Evolutionary conservation across 2,797 vertebrate species (phyloP).

Genomic region (Coregonus sp.): DNA sequence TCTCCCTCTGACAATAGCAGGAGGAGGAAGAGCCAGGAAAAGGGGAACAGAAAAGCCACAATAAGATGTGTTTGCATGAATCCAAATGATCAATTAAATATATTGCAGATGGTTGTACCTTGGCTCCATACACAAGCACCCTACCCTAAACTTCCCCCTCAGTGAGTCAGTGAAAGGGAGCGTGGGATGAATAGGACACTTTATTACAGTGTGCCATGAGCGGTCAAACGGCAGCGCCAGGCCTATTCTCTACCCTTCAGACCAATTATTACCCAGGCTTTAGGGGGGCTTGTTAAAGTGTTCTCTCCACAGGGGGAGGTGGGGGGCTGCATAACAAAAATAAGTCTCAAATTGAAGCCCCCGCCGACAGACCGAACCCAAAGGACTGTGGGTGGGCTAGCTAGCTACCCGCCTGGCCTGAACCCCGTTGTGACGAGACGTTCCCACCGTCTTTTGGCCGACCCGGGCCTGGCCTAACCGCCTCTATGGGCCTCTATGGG

Average conservation of each 20-base stretch:
- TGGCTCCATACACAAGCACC: constrained; percentile 59
- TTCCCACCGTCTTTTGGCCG: constrained; percentile 87
- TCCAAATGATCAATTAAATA: constrained; percentile 67
- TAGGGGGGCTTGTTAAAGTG: constrained; percentile 70
- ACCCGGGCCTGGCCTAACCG: constrained; percentile 82
- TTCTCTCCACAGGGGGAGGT: constrained; percentile 45
- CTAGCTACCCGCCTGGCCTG: constrained; percentile 56
- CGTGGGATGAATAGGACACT: constrained; percentile 70
- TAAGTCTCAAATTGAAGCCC: constrained; percentile 64
- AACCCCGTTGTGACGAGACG: constrained; percentile 70
- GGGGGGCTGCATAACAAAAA: constrained; percentile 69
- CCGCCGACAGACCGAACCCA: constrained; percentile 29
- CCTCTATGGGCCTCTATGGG: constrained; percentile 73
- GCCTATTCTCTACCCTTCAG: constrained; percentile 59
- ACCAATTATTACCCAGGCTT: constrained; percentile 67
- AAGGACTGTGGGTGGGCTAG: constrained; percentile 87
- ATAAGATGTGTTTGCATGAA: constrained; percentile 58
- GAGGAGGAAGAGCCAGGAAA: constrained; percentile 42
- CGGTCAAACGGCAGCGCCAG: constrained; percentile 67
- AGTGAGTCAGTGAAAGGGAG: constrained; percentile 63
- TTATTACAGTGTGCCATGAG: constrained; percentile 73
- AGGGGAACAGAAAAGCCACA: constrained; percentile 54
- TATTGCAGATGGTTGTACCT: constrained; percentile 52
- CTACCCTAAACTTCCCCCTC: constrained; percentile 53
- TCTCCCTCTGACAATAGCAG: constrained; percentile 36